Evolutionary conservation across 2,888 invertebrate genomes (phyloP), one percentile per base, ranked within the genome.

Genomic region (Trichacis sp.): DNA sequence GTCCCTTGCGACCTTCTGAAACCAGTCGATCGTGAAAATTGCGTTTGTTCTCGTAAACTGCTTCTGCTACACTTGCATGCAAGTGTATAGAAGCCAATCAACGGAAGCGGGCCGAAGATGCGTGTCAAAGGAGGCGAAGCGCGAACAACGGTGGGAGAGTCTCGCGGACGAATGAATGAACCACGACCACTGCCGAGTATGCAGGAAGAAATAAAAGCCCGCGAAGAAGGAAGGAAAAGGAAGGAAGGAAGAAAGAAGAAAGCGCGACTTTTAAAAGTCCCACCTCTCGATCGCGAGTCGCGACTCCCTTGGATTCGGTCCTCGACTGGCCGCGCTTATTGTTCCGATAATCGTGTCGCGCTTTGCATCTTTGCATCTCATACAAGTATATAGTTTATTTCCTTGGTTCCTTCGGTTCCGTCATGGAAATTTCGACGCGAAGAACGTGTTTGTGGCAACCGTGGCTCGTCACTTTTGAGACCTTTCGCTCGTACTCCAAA

Each of bases 121-220:
- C 58, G 49, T 42, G 69, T 46, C 50, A 54, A 52, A 51, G 50
- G 36, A 55, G 53, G 42, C 52, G 33, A 59, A 56, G 52, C 73
- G 70, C 70, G 73, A 66, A 67, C 64, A 56, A 67, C 50, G 70
- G 65, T 60, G 62, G 64, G 70, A 50, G 69, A 69, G 69, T 51
- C 48, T 19, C 63, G 60, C 64, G 70, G 76, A 81, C 79, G 81
- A 80, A 81, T 81, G 82, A 82, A 82, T 81, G 82, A 80, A 81
- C 79, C 77, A 78, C 77, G 78, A 77, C 78, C 78, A 81, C 80
- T 6, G 5, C 2, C 33, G 33, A 77, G 79, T 75, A 53, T 74
- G 77, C 74, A 74, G 73, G 71, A 66, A 68, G 68, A 47, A 43
- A 54, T 50, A 52, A 47, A 58, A 52, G 56, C 29, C 46, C 49